Percentiles rank a stretch among this genome's conserved stretches.
Evolutionary conservation across 2,113 vertebrate genomes (phyloP).

Genomic region (Lepus americanus): DNA sequence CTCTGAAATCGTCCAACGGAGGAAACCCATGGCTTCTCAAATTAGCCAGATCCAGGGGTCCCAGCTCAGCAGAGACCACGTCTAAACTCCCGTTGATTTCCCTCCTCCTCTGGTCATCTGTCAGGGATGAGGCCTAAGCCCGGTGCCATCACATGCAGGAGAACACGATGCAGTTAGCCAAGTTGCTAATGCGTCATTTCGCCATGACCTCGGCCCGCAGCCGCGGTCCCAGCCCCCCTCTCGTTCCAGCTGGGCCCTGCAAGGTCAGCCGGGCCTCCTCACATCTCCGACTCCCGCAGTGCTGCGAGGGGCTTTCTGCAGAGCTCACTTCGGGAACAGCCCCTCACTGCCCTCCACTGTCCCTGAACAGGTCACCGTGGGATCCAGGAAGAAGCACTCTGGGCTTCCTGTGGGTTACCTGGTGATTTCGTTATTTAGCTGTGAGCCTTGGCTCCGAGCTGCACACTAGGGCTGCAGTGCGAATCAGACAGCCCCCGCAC

Average conservation of each 20-base stretch:
- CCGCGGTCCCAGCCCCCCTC: not conserved
- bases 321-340: not conserved
- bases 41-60: not conserved
- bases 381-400: not conserved
- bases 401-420: not conserved
- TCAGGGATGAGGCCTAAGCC: not conserved
- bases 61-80: not conserved
- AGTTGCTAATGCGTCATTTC: not conserved
- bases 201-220: not conserved
- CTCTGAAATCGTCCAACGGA: not conserved
- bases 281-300: rapidly evolving
- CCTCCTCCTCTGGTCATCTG: not conserved
- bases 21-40: not conserved
- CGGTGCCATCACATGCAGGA: not conserved
- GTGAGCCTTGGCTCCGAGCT: not conserved
- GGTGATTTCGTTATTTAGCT: not conserved
- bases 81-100: not conserved
- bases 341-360: not conserved
- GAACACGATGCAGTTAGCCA: not conserved
- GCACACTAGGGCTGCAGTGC: too few relatives aligned
- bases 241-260: not conserved
- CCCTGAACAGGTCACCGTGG: not conserved
- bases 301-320: not conserved
- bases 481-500: not conserved
- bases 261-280: not conserved